A percentile compares a stretch with the other conserved stretches of the same genome.
phyloP scores from a whole-genome alignment of 1,140 invertebrate genomes.

The Mesaphorura yosii region DNA sequence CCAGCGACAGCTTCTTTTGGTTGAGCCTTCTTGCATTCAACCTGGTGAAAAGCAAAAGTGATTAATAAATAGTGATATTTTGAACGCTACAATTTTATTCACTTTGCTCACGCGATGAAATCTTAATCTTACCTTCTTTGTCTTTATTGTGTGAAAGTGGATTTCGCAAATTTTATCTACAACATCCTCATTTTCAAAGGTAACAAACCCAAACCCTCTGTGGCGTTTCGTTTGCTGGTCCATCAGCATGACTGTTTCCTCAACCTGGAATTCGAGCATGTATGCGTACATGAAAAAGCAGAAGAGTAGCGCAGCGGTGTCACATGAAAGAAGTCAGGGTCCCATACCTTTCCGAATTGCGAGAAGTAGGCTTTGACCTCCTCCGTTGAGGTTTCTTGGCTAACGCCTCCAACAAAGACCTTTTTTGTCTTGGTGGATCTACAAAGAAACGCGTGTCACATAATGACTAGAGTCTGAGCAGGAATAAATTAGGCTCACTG shows the following conservation, averaged over 20 bases:
- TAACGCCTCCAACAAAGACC: slow-evolving; percentile 82
- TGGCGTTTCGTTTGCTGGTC: slow-evolving; percentile 86
- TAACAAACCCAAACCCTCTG: slow-evolving; percentile 81
- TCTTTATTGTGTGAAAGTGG: slow-evolving; percentile 84
- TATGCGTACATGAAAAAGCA: too few species aligned
- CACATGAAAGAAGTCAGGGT: too few species aligned
- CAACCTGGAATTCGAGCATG: slow-evolving; percentile 37
- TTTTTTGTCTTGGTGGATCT: slow-evolving; percentile 62
- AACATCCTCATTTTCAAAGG: slow-evolving; percentile 81
- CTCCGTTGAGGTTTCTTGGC: slow-evolving; percentile 78
- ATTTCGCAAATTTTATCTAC: slow-evolving; percentile 81
- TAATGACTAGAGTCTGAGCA: too few species aligned
- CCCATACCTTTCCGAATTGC: slow-evolving; percentile 71
- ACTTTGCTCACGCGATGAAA: neutral
- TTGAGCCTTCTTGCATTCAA: slow-evolving; percentile 85
- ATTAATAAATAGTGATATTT: neutral
- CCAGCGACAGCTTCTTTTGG: slow-evolving; percentile 74
- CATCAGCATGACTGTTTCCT: slow-evolving; percentile 88
- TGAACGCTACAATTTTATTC: neutral
- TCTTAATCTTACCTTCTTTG: slow-evolving; percentile 56
- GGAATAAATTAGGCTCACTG: too few species aligned
- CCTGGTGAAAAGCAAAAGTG: slow-evolving; percentile 15
- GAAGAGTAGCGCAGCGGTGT: neutral
- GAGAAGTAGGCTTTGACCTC: slow-evolving; percentile 84
- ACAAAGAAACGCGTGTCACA: too few species aligned